These are phyloP conservation scores for Chlorodrepanis virens DNA, from an alignment of 2,113 vertebrate species.

Conservation along the genomic window DNA sequence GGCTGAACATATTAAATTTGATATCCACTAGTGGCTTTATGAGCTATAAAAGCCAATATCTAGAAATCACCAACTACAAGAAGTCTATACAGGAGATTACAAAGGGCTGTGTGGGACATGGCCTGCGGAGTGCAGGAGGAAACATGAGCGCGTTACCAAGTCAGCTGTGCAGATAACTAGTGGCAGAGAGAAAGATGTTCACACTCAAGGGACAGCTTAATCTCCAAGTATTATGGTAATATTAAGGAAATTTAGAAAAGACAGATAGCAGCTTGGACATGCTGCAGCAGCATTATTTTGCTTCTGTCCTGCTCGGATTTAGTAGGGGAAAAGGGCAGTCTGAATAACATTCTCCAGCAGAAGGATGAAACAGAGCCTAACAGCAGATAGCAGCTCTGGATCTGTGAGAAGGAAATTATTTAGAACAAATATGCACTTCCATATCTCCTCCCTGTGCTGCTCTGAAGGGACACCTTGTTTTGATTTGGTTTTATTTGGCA, in stretches of 20 bases:
- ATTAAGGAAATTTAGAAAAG: neutral
- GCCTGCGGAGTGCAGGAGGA: neutral
- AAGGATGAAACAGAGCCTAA: neutral
- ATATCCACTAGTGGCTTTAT: slow-evolving; percentile 27
- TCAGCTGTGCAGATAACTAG: neutral
- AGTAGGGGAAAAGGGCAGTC: neutral
- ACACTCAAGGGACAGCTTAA: neutral
- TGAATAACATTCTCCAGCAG: neutral
- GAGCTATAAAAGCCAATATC: slow-evolving; percentile 45
- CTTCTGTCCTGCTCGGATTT: neutral
- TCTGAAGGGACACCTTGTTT: neutral
- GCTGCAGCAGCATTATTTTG: neutral
- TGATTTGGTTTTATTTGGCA: neutral
- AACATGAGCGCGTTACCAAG: neutral
- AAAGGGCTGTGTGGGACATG: neutral
- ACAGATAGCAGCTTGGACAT: neutral
- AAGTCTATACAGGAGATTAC: neutral
- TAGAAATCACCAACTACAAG: slow-evolving; percentile 17
- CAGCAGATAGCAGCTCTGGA: neutral
- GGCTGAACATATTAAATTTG: slow-evolving; percentile 13
- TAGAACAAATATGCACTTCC: neutral
- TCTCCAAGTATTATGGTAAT: neutral
- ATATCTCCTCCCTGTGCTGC: neutral
- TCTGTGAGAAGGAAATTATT: neutral
- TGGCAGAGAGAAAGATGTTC: neutral